Evolutionary conservation across 2,113 vertebrate genomes (phyloP).

Genomic region (Rhipidura dahli): DNA sequence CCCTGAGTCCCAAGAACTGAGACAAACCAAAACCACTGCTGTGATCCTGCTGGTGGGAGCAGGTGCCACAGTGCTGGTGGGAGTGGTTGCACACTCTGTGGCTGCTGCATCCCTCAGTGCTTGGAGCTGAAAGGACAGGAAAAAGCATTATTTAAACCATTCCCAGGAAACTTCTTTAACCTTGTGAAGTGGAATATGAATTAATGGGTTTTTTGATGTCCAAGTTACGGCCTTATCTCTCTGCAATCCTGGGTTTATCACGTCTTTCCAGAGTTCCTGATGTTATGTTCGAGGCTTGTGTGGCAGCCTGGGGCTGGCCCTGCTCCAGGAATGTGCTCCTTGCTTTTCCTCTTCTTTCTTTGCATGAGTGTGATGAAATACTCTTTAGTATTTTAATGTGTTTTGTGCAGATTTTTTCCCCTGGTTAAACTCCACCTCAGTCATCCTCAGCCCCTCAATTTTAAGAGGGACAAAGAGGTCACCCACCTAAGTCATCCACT

Average conservation of each 20-base stretch:
- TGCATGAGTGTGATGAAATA: not conserved
- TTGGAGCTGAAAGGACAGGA: not conserved
- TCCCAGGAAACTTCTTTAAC: not conserved
- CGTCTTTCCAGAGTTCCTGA: conserved; percentile 25
- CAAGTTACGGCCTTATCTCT: not conserved
- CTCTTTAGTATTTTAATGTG: not conserved
- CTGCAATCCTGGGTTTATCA: not conserved
- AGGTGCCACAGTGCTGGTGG: accelerated
- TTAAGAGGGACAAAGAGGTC: not conserved
- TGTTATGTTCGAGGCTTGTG: conserved; percentile 4
- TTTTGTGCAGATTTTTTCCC: not conserved
- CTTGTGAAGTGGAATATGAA: not conserved
- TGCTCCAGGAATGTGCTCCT: conserved; percentile 12
- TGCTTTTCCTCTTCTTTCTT: not conserved
- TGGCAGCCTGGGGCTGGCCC: not conserved
- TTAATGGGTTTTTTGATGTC: not conserved
- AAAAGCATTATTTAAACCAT: not conserved
- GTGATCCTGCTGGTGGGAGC: not conserved
- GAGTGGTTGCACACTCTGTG: accelerated
- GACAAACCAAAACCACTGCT: accelerated
- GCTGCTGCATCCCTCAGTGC: not conserved
- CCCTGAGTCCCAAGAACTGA: not conserved
- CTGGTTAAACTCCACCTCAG: not conserved
- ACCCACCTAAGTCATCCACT: not conserved
- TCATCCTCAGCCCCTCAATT: not conserved